A percentile compares a stretch with the other conserved stretches of the same genome.
These are phyloP conservation scores for Orthonychiurus folsomi DNA, from an alignment of 2,888 invertebrate genomes.

Conservation along the genomic window DNA sequence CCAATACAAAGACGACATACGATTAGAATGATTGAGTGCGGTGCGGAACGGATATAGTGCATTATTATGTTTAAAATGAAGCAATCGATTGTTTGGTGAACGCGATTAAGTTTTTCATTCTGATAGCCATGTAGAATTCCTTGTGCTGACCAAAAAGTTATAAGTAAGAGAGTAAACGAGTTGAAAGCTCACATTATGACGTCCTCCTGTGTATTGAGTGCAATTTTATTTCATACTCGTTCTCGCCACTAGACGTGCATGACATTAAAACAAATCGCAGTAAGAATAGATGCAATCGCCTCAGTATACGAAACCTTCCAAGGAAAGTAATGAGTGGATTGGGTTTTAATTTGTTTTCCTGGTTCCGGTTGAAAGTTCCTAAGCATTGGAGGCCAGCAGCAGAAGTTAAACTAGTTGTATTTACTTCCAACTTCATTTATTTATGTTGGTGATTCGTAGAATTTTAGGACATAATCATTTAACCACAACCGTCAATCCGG, in stretches of 20 bases:
- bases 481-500: too few relatives aligned
- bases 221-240: not conserved
- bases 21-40: not conserved
- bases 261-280: too few relatives aligned
- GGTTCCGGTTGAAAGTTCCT: too few relatives aligned
- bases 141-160: not conserved
- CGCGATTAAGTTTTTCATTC: not conserved
- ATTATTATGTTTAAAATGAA: not conserved
- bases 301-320: too few relatives aligned
- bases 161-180: not conserved
- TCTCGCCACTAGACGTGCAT: not conserved
- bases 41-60: not conserved
- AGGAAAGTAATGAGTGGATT: too few relatives aligned
- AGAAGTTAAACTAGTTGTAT: too few relatives aligned
- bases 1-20: not conserved
- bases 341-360: too few relatives aligned
- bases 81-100: not conserved
- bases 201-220: not conserved
- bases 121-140: not conserved
- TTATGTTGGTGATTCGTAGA: too few relatives aligned
- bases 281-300: too few relatives aligned
- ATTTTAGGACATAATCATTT: too few relatives aligned
- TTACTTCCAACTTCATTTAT: too few relatives aligned
- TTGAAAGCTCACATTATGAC: not conserved
- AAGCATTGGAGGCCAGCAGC: too few relatives aligned